Evolutionary conservation across 2,113 vertebrate species (phyloP).

Genomic region (Ammodytes marinus): DNA sequence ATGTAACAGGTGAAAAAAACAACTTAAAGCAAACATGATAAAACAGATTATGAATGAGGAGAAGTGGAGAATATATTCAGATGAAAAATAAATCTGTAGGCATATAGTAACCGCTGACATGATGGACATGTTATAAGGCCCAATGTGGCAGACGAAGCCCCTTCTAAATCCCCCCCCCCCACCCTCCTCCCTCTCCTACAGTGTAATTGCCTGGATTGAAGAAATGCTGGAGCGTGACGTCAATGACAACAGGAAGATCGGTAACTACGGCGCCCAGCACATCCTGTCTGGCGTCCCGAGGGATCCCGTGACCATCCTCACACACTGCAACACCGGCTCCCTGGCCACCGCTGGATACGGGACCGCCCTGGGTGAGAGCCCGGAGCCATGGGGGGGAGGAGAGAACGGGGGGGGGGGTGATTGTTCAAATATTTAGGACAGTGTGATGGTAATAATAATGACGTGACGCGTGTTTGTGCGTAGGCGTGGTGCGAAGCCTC

Average conservation of each 20-base stretch:
- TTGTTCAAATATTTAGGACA: background rate
- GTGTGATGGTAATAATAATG: background rate
- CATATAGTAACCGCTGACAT: constrained; percentile 17
- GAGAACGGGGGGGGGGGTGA: background rate
- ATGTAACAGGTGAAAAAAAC: background rate
- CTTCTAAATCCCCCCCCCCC: constrained; percentile 39
- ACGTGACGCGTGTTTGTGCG: constrained; percentile 22
- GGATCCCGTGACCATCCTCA: constrained; percentile 88
- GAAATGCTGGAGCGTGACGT: constrained; percentile 91
- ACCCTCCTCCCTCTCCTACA: constrained; percentile 64
- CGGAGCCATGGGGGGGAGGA: background rate
- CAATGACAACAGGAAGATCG: constrained; percentile 89
- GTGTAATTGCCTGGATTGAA: constrained; percentile 89
- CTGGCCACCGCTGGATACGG: constrained; percentile 93
- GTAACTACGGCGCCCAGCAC: constrained; percentile 90
- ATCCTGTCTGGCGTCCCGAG: constrained; percentile 85
- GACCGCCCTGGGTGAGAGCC: constrained; percentile 88
- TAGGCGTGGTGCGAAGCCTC: constrained; percentile 91
- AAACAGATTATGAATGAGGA: background rate
- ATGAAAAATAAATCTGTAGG: constrained; percentile 9
- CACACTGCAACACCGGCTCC: constrained; percentile 93
- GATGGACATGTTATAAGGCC: constrained; percentile 22
- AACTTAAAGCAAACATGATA: background rate
- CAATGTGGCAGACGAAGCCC: constrained; percentile 23
- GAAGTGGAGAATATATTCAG: background rate